Percentiles rank a stretch among this genome's conserved stretches.
Conservation (phyloP, 2,113 vertebrate genomes). For the Scomber japonicus region DNA sequence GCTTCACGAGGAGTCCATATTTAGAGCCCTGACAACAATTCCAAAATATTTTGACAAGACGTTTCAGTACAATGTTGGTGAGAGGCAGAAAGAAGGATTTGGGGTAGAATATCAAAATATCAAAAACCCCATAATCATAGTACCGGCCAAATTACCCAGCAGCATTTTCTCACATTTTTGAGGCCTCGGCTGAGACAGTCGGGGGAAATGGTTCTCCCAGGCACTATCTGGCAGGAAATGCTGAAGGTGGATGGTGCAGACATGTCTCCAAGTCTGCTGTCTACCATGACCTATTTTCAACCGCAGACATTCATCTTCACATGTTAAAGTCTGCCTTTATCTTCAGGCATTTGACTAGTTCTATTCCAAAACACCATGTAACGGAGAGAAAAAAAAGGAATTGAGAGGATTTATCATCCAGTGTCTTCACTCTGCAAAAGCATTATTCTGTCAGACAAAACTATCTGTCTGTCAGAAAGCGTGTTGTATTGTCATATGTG, state of each 20-base stretch:
- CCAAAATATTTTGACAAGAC: slow-evolving; percentile 79
- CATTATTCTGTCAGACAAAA: slow-evolving; percentile 12
- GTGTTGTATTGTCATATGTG: slow-evolving; percentile 12
- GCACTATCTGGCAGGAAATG: slow-evolving; percentile 69
- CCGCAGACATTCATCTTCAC: slow-evolving; percentile 61
- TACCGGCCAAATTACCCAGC: slow-evolving; percentile 76
- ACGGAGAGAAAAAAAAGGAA: not conserved
- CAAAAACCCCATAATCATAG: slow-evolving; percentile 79
- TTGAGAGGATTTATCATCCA: slow-evolving; percentile 20
- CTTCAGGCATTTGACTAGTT: slow-evolving; percentile 26
- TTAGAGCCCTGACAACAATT: slow-evolving; percentile 73
- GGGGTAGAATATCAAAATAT: slow-evolving; percentile 81
- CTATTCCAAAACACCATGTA: not conserved
- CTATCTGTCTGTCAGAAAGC: slow-evolving; percentile 10
- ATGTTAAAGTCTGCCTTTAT: slow-evolving; percentile 43
- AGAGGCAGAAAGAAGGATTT: slow-evolving; percentile 63
- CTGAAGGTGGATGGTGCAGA: slow-evolving; percentile 75
- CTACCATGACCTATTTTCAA: slow-evolving; percentile 46
- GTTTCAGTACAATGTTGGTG: slow-evolving; percentile 61
- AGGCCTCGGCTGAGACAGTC: slow-evolving; percentile 70
- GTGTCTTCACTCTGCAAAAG: slow-evolving; percentile 2
- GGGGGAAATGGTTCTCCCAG: slow-evolving; percentile 70
- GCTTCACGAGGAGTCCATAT: slow-evolving; percentile 60
- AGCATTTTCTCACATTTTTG: slow-evolving; percentile 82
- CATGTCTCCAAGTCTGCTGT: slow-evolving; percentile 54